Base-by-base conservation (phyloP, 2,888 invertebrate genomes). In the Punctoribates punctum region DNA sequence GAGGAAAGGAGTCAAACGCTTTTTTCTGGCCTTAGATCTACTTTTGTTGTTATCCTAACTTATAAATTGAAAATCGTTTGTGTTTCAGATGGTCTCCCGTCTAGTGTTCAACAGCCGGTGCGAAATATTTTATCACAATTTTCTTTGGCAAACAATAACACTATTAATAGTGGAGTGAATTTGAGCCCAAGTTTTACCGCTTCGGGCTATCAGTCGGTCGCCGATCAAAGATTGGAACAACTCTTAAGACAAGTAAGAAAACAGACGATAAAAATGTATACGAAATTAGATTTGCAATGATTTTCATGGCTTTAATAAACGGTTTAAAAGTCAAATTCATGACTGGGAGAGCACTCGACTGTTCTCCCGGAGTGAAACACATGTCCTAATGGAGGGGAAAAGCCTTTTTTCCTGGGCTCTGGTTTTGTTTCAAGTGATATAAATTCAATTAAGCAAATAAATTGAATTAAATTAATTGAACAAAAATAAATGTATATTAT, bases 101-200 rank as follows among this genome's bases (percentile, higher is more conserved):
- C 38, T 2, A 67, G 15, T 38, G n/a, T 67, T 67, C 67, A 67
- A 67, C 67, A 67, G 67, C 67, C 67, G 67, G 67, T 38, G 38
- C 67, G 67, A 29, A 67, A 67, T n/a, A 67, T 67, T 17, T 38
- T 67, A 67, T 67, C 67, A 38, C 67, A 67, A 38, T 38, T 38
- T 38, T 67, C 67, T 0, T 67, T 27, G 20, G 20, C 38, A 67
- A 38, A 67, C n/a, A 67, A 67, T 67, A n/a, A 6, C 13, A 17
- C 38, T 4, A 20, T 38, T 34, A 34, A 25, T 27, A 27, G 8
- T 15, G 34, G 34, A 29, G 4, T 67, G 67, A 67, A 67, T 4
- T 17, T 17, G 1, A 20, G 6, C 38, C 38, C 34, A 17, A 67
- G 67, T 67, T 67, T 67, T 67, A n/a, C 67, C 0, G n/a, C 67